Evolutionary conservation across 2,888 invertebrate species (phyloP).

Genomic region (Ectobius pallidus): DNA sequence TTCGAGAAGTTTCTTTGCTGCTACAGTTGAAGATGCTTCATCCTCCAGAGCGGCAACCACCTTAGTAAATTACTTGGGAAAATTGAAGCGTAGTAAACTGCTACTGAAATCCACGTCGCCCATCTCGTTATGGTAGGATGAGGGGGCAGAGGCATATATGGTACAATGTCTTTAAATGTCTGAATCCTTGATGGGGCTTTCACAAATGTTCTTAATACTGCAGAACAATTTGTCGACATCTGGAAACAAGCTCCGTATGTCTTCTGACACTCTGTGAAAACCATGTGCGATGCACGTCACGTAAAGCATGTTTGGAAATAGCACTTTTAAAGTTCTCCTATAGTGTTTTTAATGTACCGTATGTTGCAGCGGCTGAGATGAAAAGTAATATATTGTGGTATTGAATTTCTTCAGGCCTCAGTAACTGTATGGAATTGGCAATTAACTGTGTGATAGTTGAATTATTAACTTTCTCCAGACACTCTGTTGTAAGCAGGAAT

Average conservation of each 20-base stretch:
- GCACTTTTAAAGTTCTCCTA: background rate
- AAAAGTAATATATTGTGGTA: background rate
- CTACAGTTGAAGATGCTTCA: background rate
- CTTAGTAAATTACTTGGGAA: background rate
- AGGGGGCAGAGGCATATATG: background rate
- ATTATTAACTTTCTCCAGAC: too few relatives aligned
- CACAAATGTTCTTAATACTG: too few relatives aligned
- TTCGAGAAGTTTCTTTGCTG: slow-evolving; percentile 1
- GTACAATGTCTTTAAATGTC: too few relatives aligned
- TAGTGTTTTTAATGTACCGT: background rate
- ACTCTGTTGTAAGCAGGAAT: background rate
- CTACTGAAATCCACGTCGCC: slow-evolving; percentile 8
- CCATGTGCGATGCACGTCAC: background rate
- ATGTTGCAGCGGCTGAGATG: background rate
- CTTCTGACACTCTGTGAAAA: background rate
- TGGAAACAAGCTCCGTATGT: slow-evolving; percentile 3
- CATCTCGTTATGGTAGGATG: background rate
- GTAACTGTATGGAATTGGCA: background rate
- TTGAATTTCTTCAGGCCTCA: too few relatives aligned
- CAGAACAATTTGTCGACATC: background rate
- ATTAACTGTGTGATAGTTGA: background rate
- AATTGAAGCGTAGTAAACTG: background rate
- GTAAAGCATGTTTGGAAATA: background rate
- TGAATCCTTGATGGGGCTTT: too few relatives aligned
- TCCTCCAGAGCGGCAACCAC: background rate